Evolutionary conservation across 2,113 vertebrate species (phyloP).

Genomic region (Varanus komodoensis): DNA sequence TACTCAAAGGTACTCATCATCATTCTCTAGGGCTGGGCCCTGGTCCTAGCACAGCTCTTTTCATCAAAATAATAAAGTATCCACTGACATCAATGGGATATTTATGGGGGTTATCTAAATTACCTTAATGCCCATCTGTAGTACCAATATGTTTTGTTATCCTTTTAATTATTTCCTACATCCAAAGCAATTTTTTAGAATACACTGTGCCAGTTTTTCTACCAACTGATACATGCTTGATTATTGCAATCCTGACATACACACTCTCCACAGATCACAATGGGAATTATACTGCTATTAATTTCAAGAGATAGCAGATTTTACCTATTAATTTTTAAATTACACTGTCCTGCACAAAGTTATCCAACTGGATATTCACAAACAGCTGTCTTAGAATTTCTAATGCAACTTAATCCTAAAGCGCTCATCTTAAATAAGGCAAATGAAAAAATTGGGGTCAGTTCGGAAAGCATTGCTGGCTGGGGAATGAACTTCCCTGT

Average conservation of each 20-base stretch:
- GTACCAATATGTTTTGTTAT: not conserved
- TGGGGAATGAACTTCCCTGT: not conserved
- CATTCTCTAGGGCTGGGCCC: not conserved
- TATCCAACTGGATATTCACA: not conserved
- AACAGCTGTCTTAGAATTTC: not conserved
- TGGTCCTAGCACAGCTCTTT: not conserved
- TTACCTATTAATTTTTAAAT: not conserved
- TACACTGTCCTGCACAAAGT: not conserved
- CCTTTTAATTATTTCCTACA: not conserved
- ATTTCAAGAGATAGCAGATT: not conserved
- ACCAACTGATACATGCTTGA: not conserved
- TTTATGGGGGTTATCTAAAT: not conserved
- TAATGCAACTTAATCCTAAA: not conserved
- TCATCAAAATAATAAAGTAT: not conserved
- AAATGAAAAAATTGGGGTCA: not conserved
- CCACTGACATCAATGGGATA: not conserved
- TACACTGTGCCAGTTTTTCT: not conserved
- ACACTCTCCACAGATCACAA: not conserved
- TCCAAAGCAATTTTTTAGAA: not conserved
- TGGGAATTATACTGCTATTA: not conserved
- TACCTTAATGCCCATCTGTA: not conserved
- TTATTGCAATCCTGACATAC: not conserved
- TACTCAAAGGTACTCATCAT: not conserved
- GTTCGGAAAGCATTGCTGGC: not conserved
- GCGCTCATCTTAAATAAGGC: not conserved